Percentiles rank a stretch among this genome's conserved stretches.
Conservation (phyloP, 2,888 invertebrate genomes). For the Netelia inedita region DNA sequence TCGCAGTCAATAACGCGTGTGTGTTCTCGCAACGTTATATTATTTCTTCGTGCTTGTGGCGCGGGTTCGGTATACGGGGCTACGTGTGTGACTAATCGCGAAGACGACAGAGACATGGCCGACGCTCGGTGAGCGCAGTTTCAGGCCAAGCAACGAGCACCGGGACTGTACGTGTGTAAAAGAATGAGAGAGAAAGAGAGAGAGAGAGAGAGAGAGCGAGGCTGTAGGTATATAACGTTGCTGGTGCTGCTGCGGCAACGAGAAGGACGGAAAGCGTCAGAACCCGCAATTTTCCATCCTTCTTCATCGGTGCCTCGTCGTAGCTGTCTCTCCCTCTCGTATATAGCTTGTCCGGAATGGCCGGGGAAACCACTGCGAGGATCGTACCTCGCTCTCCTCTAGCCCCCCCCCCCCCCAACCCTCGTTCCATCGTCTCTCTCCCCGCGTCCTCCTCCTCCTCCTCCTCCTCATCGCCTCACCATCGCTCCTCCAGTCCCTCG, state of each 20-base stretch:
- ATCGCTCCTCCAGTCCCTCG: neutral
- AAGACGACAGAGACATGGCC: conserved; percentile 70
- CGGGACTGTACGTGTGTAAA: conserved; percentile 47
- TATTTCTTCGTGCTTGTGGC: neutral
- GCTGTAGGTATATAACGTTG: conserved; percentile 6
- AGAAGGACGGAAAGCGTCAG: conserved; percentile 60
- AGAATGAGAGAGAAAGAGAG: neutral
- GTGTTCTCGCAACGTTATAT: neutral
- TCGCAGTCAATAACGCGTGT: neutral
- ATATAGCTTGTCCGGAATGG: conserved; percentile 60
- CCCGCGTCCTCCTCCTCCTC: too few relatives aligned
- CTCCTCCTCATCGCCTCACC: too few relatives aligned
- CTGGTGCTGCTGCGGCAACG: conserved; percentile 50
- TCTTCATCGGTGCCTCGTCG: conserved; percentile 21
- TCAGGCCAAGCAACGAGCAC: conserved; percentile 56
- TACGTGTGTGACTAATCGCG: conserved; percentile 67
- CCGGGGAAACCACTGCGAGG: conserved; percentile 62
- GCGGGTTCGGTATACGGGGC: conserved; percentile 11
- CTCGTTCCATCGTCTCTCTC: neutral
- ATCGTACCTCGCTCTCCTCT: conserved; percentile 39
- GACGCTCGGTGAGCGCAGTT: conserved; percentile 58
- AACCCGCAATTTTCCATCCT: conserved; percentile 62
- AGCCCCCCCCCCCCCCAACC: neutral
- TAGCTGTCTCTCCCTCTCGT: conserved; percentile 26
- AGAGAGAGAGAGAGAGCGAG: neutral